Conservation (phyloP, 2,888 invertebrate genomes). For the Aleiodes leptofemur region DNA sequence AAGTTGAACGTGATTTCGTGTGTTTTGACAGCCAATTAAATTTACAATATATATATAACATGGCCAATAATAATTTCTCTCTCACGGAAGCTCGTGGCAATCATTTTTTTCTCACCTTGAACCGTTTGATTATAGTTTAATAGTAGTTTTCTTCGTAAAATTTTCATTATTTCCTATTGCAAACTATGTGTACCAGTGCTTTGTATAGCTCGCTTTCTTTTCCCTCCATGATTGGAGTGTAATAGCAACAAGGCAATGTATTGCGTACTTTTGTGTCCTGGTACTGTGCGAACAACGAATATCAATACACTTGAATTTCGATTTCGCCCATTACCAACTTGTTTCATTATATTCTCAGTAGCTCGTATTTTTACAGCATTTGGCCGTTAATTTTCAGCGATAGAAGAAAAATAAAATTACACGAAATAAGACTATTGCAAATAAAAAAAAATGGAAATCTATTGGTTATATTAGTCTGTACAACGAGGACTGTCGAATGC, state of each 20-base stretch:
- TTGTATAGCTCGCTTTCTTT: constrained; percentile 42
- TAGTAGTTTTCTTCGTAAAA: too few species aligned
- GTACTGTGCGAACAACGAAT: constrained; percentile 38
- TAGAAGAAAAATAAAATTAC: neutral
- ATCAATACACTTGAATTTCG: constrained; percentile 41
- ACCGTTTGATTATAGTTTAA: too few species aligned
- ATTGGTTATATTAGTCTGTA: constrained; percentile 4
- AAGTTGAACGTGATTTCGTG: neutral
- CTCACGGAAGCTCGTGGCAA: too few species aligned
- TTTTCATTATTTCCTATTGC: constrained; percentile 27
- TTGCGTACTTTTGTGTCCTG: constrained; percentile 40
- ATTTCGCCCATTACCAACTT: constrained; percentile 35
- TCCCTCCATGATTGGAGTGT: constrained; percentile 43
- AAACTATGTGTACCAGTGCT: constrained; percentile 11
- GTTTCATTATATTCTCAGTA: neutral
- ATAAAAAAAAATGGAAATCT: constrained; percentile 15
- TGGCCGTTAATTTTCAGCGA: neutral
- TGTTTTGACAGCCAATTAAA: constrained; percentile 1
- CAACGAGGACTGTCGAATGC: neutral
- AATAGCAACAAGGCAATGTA: constrained; percentile 7
- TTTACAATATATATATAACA: too few species aligned
- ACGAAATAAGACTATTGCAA: neutral
- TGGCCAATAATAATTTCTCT: too few species aligned
- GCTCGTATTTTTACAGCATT: neutral
- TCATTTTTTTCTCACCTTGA: too few species aligned